A percentile compares a stretch with the other conserved stretches of the same genome.
These are phyloP conservation scores for Cnemophilus loriae DNA, from an alignment of 2,113 vertebrate genomes.

Conservation along the genomic window DNA sequence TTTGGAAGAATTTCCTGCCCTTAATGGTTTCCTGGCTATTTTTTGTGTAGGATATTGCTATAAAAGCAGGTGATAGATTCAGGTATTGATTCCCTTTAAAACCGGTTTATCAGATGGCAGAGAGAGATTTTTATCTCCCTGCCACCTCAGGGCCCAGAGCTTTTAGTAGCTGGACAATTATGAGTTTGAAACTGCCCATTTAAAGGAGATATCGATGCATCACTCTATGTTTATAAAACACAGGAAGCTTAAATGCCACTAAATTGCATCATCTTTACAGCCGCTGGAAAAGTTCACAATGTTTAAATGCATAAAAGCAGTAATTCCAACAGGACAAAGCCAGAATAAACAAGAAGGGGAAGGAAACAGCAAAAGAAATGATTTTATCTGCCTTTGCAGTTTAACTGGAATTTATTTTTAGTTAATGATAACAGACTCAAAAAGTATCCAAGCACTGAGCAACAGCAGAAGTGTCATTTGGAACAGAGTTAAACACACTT, in stretches of 20 bases:
- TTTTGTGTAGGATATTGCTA: not conserved
- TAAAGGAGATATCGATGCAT: not conserved
- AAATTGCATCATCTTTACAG: not conserved
- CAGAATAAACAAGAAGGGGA: not conserved
- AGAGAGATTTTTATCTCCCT: not conserved
- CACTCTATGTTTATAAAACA: not conserved
- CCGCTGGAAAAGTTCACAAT: not conserved
- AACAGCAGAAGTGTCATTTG: constrained; percentile 39
- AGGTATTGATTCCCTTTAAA: constrained; percentile 24
- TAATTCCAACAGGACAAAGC: not conserved
- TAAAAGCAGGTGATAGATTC: not conserved
- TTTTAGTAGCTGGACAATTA: not conserved
- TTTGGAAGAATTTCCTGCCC: not conserved
- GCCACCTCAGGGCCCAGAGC: not conserved
- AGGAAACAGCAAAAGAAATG: not conserved
- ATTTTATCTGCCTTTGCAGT: constrained; percentile 12
- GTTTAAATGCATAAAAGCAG: not conserved
- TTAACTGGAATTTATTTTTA: constrained; percentile 40
- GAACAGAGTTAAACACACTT: constrained; percentile 54
- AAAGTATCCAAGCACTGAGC: constrained; percentile 30
- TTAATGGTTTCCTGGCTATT: not conserved
- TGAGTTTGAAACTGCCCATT: not conserved
- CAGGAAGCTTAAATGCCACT: not conserved
- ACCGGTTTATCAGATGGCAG: constrained; percentile 3
- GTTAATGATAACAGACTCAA: constrained; percentile 39